Evolutionary conservation across 1,140 invertebrate species (phyloP).

Genomic region (Armadillidium nasatum): DNA sequence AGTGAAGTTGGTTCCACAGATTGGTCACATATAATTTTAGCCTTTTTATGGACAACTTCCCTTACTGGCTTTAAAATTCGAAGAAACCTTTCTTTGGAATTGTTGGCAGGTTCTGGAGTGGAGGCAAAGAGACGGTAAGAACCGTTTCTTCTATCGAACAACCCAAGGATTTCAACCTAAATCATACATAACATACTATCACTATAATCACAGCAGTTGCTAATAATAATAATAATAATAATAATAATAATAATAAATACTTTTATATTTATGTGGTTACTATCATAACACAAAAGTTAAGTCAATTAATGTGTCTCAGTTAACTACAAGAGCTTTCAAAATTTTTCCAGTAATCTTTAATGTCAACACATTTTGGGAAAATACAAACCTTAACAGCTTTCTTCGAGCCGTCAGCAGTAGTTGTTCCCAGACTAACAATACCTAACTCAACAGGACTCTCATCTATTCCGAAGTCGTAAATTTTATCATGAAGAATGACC

Average conservation of each 20-base stretch:
- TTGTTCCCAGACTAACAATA: conserved; percentile 82
- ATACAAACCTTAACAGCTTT: conserved; percentile 55
- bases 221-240: no score
- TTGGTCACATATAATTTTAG: conserved; percentile 71
- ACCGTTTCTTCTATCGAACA: conserved; percentile 70
- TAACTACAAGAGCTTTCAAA: no score
- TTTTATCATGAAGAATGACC: conserved; percentile 43
- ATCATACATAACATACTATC: conserved; percentile 50
- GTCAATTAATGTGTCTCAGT: no score
- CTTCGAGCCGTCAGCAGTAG: conserved; percentile 72
- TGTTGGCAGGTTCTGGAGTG: conserved; percentile 59
- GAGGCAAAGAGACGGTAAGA: conserved; percentile 70
- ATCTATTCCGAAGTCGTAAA: conserved; percentile 46
- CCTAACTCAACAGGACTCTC: conserved; percentile 60
- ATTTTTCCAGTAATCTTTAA: no score
- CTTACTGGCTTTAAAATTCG: conserved; percentile 69
- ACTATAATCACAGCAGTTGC: no score
- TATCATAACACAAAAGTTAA: no score
- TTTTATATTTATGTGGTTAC: no score
- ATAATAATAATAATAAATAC: no score
- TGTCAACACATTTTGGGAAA: no score
- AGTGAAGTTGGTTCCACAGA: conserved; percentile 66
- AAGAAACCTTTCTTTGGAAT: conserved; percentile 46
- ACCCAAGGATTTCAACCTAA: conserved; percentile 80
- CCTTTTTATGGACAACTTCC: conserved; percentile 68